Evolutionary conservation across 2,888 invertebrate species (phyloP), one percentile per base, ranked within the genome.

Genomic region (Alviniconcha strummeri): DNA sequence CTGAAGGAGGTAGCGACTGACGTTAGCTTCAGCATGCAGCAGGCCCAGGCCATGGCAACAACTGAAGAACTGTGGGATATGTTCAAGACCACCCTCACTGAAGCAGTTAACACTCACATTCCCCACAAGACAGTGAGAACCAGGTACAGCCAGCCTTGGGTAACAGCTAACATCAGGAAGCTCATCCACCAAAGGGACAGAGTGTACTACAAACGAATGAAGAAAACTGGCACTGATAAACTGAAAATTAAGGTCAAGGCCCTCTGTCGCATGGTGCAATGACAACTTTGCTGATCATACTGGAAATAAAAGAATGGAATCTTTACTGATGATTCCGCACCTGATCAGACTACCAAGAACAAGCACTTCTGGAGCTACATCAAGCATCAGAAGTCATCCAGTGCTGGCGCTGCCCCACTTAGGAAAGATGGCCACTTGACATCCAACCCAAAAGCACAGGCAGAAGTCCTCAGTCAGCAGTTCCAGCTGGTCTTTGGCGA

Each of bases 321-420:
- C 19, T 72, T 72, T 52, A 13, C 19, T 36, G 72, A 8, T 36
- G 72, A 72, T 52, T 36, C 72, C 72, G 9, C 36, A 36, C 36
- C 36, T 36, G 36, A 36, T 11, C 72, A 72, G 36, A 13, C 36
- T 11, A 11, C 52, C 72, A 72, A 72, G 52, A 36, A 36, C 72
- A 72, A 72, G 52, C 72, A 36, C 19, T 72, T 72, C 72, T 72
- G 72, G 72, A n/a, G 36, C 11, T 72, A 72, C 72, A 72, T 72
- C 15, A 72, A 72, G 52, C 72, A 52, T 13, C 36, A n/a, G 72
- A 72, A 72, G 69, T 72, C 72, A 52, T 72, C 72, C 19, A 72
- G 52, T n/a, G 52, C 52, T 4, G 72, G 69, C 8, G 36, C 36
- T 52, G 52, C 72, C n/a, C 72, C 72, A 4, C 72, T 72, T 9